Evolutionary conservation across 2,888 invertebrate species (phyloP), one percentile per base, ranked within the genome.

Genomic region (Peribatodes rhomboidaria): DNA sequence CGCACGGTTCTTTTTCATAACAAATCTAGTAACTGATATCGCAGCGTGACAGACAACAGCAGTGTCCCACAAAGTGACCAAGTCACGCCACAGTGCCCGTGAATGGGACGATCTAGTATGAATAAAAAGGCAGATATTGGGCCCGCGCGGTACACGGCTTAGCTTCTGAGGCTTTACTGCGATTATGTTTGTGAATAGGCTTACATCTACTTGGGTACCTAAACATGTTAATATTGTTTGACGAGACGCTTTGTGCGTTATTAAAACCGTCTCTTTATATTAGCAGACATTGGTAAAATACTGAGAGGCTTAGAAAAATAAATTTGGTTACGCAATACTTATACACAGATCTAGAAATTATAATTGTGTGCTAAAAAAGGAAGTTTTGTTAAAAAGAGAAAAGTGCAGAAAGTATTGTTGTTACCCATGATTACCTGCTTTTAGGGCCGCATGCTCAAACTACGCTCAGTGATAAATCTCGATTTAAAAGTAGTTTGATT

Each of bases 11-110:
- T 13, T 53, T 10, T 22, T 39, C 7, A 14, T 57, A 62, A 8
- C 78, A 47, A 72, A 78, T 85, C 84, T 61, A 85, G 84, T 22
- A 27, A 11, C 8, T 7, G 9, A 9, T 57, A 63, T 27, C 16
- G 4, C 56, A 37, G 14, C 54, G 65, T 55, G 53, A 70, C 49
- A 59, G 14, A 75, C 72, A 74, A 75, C 82, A 81, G 74, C 78
- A 77, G 74, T 70, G 72, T 73, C 70, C 71, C 84, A 86, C 85
- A 88, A 89, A 90, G 88, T 90, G 91, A 89, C 89, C 91, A 84
- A 73, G 75, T 71, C 81, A 85, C 85, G 89, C 77, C 80, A 74
- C 79, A 77, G 72, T 83, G 87, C 73, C 76, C 80, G 63, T 80
- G 82, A 89, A 90, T 85, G 76, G 86, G 78, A 68, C 77, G 77